Evolutionary conservation across 2,888 invertebrate species (phyloP).

Genomic region (Catotricha subobsoleta): DNA sequence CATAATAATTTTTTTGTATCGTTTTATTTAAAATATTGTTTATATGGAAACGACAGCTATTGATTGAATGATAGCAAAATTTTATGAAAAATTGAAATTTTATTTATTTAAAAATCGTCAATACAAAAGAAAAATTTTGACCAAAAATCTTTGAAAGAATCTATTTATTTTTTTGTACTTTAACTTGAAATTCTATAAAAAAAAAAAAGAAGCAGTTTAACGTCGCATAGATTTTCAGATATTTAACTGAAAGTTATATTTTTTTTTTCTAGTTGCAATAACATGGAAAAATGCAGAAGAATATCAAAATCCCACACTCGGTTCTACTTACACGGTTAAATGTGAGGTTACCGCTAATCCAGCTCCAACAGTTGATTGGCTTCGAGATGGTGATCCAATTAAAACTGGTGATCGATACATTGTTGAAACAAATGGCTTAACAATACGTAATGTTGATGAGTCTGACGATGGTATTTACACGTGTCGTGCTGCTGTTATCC

Average conservation of each 20-base stretch:
- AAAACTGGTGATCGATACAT: constrained; percentile 52
- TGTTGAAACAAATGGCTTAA: constrained; percentile 52
- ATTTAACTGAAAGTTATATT: not conserved
- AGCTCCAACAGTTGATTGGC: constrained; percentile 70
- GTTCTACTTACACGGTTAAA: constrained; percentile 55
- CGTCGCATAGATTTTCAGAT: too few relatives aligned
- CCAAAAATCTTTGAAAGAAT: too few relatives aligned
- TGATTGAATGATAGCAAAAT: too few relatives aligned
- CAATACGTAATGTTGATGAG: constrained; percentile 59
- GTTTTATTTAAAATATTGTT: too few relatives aligned
- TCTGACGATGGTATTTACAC: constrained; percentile 74
- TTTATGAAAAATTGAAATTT: too few relatives aligned
- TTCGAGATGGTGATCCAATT: constrained; percentile 55
- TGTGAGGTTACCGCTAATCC: constrained; percentile 77
- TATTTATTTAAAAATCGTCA: too few relatives aligned
- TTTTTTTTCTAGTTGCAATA: constrained; percentile 74
- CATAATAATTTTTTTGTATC: too few relatives aligned
- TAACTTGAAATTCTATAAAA: too few relatives aligned
- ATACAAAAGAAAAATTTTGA: too few relatives aligned
- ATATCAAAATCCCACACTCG: constrained; percentile 63
- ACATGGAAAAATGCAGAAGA: constrained; percentile 72
- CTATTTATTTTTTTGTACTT: too few relatives aligned
- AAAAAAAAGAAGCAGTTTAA: too few relatives aligned
- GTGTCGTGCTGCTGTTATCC: constrained; percentile 68
- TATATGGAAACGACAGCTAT: too few relatives aligned